Conservation (phyloP, 2,888 invertebrate genomes). For the Octonoba sinensis region DNA sequence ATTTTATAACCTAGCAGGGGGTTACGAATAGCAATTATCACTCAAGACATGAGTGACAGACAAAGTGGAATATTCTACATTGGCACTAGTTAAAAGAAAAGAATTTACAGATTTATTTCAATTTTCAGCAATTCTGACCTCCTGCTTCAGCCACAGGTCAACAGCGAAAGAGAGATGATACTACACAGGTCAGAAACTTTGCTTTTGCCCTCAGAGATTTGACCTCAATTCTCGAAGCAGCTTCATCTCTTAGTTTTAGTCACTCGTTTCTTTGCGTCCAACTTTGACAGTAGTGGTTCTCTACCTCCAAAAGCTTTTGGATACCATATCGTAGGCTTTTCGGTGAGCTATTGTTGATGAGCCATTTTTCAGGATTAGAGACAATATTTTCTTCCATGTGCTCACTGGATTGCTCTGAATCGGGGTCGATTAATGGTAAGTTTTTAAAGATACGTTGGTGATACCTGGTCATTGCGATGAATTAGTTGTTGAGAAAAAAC, state of each 20-base stretch:
- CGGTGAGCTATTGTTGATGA: slow-evolving; percentile 42
- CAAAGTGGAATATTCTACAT: too few species aligned
- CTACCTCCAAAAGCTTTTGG: slow-evolving; percentile 27
- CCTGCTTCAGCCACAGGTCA: slow-evolving; percentile 38
- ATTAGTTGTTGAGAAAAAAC: too few species aligned
- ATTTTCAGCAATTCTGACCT: slow-evolving; percentile 32
- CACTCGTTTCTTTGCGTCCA: slow-evolving; percentile 51
- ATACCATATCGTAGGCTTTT: slow-evolving; percentile 18
- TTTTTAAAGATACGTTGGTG: too few species aligned
- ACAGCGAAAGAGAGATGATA: slow-evolving; percentile 51
- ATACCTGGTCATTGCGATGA: too few species aligned
- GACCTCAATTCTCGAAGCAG: slow-evolving; percentile 54
- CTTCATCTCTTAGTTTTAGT: slow-evolving; percentile 52
- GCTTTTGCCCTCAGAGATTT: slow-evolving; percentile 53
- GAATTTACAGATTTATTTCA: slow-evolving; percentile 38
- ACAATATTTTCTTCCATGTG: slow-evolving; percentile 1
- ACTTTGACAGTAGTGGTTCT: slow-evolving; percentile 53
- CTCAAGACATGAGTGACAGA: too few species aligned
- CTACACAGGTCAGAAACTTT: slow-evolving; percentile 58
- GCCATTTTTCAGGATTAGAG: slow-evolving; percentile 6
- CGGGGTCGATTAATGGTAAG: slow-evolving; percentile 5
- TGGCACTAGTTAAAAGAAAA: background rate
- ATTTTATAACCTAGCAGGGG: too few species aligned
- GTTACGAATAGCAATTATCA: too few species aligned
- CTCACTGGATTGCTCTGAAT: background rate